Evolutionary conservation across 1,140 invertebrate genomes (phyloP), one percentile per base, ranked within the genome.

Genomic region (Coptotermes formosanus): DNA sequence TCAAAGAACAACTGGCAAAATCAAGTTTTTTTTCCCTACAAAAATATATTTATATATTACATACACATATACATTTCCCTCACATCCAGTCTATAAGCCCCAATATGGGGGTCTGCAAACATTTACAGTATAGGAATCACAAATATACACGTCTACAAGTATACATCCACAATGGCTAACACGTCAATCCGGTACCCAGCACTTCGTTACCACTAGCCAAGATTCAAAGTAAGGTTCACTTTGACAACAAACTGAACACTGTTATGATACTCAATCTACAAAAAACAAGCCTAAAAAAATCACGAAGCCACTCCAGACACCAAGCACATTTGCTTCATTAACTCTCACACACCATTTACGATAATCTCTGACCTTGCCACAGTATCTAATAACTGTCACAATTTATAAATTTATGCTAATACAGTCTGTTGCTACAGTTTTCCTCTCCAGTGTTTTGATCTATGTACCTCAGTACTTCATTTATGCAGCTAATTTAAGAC

Each of bases 81-180:
- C 64, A 75, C 64, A 75, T 75, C 64, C 64, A 75, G 64, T 75
- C 64, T 75, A 75, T 75, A 75, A 75, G 25, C 64, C 64, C 64
- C 64, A 75, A 75, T 75, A 75, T 75, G 64, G 64, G 64, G 64
- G 52, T 55, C 7, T 75, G 64, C 64, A n/a, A 55, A 75, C 64
- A 75, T 75, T 75, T 75, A 75, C 64, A 75, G 64, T n/a, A 75
- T 30, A 30, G n/a, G 4, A 75, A 75, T 75, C 25, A 75, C 64
- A 75, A 75, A 75, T 75, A 75, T 75, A 30, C 64, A 75, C 25
- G 7, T 12, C 64, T 75, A 75, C 64, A 75, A 16, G 64, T n/a
- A 75, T 30, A 75, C 64, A 30, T 12, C 64, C n/a, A 75, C 8
- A 75, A 75, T 1, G 25, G 9, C 64, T 75, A 75, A 75, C 64